Conservation (phyloP, 2,888 invertebrate genomes). For the Hydropsyche betteni region DNA sequence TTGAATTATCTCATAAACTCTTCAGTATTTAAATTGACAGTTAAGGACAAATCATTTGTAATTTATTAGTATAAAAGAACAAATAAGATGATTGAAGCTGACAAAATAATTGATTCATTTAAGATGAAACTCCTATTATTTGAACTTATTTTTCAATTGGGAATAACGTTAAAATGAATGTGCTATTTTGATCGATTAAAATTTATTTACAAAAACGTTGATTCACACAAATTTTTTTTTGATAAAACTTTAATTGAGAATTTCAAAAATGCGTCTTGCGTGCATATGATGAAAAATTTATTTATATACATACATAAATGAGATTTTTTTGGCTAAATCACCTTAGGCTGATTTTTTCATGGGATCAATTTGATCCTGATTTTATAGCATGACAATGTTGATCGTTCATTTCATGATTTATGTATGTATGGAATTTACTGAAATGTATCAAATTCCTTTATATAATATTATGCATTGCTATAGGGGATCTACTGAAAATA, state of each 20-base stretch:
- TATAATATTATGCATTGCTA: conserved; percentile 13
- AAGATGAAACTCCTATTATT: background rate
- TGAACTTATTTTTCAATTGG: background rate
- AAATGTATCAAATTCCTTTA: background rate
- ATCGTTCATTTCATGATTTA: background rate
- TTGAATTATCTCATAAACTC: too few species aligned
- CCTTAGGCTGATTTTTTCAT: conserved; percentile 17
- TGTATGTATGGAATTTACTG: conserved; percentile 22
- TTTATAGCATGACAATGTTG: conserved; percentile 20
- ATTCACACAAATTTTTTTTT: too few species aligned
- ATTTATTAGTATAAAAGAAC: too few species aligned
- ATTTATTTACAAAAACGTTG: too few species aligned
- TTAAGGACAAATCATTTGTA: too few species aligned
- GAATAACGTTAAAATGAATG: background rate
- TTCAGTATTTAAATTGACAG: too few species aligned
- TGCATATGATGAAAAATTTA: background rate
- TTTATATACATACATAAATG: background rate
- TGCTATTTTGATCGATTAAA: background rate
- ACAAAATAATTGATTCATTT: background rate
- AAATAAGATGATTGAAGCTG: too few species aligned
- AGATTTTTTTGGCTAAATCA: background rate
- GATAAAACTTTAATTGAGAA: background rate
- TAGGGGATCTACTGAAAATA: conserved; percentile 23
- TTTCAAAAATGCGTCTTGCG: conserved; percentile 12
- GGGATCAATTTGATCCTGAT: background rate